Evolutionary conservation across 2,888 invertebrate genomes (phyloP).

Genomic region (Chydorus sphaericus): DNA sequence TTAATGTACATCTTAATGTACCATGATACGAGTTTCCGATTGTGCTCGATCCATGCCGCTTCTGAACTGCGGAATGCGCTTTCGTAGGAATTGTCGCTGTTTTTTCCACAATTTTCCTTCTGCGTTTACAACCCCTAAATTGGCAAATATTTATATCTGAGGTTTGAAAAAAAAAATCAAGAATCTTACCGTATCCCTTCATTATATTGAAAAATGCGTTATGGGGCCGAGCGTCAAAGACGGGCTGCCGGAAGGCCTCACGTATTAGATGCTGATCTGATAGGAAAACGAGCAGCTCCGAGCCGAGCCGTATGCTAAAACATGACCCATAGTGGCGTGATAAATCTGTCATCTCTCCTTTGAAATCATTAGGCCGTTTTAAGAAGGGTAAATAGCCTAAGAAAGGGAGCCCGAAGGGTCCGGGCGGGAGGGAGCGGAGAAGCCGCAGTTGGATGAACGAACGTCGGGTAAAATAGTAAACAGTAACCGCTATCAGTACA

Average conservation of each 20-base stretch:
- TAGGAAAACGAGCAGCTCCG: constrained; percentile 66
- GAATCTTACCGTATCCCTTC: constrained; percentile 79
- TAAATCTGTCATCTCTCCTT: constrained; percentile 61
- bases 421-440: constrained; percentile 58
- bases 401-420: constrained; percentile 74
- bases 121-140: constrained; percentile 72
- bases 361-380: constrained; percentile 50
- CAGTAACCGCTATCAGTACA: too few species aligned
- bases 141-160: constrained; percentile 7
- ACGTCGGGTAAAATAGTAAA: too few species aligned
- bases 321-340: constrained; percentile 63
- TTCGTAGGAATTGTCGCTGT: constrained; percentile 72
- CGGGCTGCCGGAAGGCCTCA: constrained; percentile 69
- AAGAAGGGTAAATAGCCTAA: constrained; percentile 71
- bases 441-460: too few species aligned
- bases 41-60: constrained; percentile 66
- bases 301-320: constrained; percentile 66
- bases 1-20: too few species aligned
- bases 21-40: constrained; percentile 74
- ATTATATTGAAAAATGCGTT: constrained; percentile 72
- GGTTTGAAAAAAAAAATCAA: too few species aligned
- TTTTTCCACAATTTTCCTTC: constrained; percentile 81
- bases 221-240: constrained; percentile 73
- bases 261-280: constrained; percentile 73
- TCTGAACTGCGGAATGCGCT: constrained; percentile 67